Percentiles rank a stretch among this genome's conserved stretches.
Conservation (phyloP, 2,797 vertebrate genomes). For the Iguana delicatissima region DNA sequence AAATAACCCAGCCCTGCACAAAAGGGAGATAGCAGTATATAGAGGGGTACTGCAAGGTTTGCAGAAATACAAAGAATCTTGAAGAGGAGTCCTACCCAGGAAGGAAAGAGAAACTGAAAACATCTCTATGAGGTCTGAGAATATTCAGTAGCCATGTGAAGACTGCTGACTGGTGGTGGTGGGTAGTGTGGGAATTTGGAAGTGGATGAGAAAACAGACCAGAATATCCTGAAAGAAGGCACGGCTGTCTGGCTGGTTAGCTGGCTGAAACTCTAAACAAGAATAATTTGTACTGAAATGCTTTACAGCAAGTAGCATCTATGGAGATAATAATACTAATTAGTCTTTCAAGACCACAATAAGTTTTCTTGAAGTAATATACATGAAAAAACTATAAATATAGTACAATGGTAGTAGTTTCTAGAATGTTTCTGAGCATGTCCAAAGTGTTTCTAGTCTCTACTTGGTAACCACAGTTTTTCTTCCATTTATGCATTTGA, state of each 20-base stretch:
- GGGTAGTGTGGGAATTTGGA: no score
- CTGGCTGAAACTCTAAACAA: not conserved
- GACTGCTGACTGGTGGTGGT: not conserved
- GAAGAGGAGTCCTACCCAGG: not conserved
- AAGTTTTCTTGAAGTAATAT: not conserved
- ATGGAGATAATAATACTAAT: not conserved
- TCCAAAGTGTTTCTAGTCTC: not conserved
- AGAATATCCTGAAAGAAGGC: not conserved
- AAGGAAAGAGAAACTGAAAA: not conserved
- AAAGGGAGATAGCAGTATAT: not conserved
- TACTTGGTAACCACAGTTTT: not conserved
- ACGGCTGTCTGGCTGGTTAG: not conserved
- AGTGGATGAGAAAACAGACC: not conserved
- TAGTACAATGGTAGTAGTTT: no score
- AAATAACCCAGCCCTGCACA: not conserved
- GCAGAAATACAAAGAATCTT: not conserved
- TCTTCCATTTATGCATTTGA: not conserved
- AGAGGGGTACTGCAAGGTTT: not conserved
- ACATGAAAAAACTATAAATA: not conserved
- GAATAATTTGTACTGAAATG: not conserved
- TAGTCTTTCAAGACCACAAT: not conserved
- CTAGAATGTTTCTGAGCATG: not conserved
- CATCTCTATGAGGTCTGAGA: not conserved
- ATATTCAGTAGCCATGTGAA: not conserved
- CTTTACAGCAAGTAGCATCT: not conserved